Base-by-base conservation (phyloP, 2,113 vertebrate genomes). In the Hippocampus mohnikei region DNA sequence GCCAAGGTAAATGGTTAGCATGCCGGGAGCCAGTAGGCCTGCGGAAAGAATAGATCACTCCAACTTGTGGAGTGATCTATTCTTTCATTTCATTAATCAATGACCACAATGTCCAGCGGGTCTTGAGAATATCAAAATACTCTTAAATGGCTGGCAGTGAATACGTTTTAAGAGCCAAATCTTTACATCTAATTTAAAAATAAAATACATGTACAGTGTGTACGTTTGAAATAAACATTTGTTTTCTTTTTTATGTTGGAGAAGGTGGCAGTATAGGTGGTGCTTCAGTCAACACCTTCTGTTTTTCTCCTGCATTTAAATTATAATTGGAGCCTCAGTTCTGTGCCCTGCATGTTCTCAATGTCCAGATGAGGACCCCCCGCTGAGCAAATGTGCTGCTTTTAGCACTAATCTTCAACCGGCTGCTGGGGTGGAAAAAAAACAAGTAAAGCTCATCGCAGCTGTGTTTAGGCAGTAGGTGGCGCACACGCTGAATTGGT, bases 311-410 rank as follows among this genome's bases (percentile, higher is more conserved):
- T 58, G 59, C 63, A 58, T 52, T 25, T 78, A 81, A 79, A 83
- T 80, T 76, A 69, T 70, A 61, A 42, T 62, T 37, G 37, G 48
- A 73, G 66, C 18, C 11, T 72, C 21, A 63, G 44, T 71, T 67
- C 67, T 73, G 37, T 37, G 29, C 53, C 46, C 61, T 69, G 37
- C 55, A 63, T 78, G 70, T 75, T 69, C 44, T 3, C 59, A 75
- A 62, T 71, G 77, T 75, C 66, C 84, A 85, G 66, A 84, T 87
- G 74, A 78, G 72, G 76, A 73, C 41, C 70, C 70, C 83, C 82
- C 23, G 60, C 73, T 69, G 63, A 40, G 74, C n/a, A 40, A 48
- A 69, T 62, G 72, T 66, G 77, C 73, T 27, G 8, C 68, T 77
- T 78, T 70, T 58, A 81, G 68, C 37, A 40, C 66, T 77, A 71